phyloP scores from a whole-genome alignment of 2,113 vertebrate species.

The Coptodon rendalli region DNA sequence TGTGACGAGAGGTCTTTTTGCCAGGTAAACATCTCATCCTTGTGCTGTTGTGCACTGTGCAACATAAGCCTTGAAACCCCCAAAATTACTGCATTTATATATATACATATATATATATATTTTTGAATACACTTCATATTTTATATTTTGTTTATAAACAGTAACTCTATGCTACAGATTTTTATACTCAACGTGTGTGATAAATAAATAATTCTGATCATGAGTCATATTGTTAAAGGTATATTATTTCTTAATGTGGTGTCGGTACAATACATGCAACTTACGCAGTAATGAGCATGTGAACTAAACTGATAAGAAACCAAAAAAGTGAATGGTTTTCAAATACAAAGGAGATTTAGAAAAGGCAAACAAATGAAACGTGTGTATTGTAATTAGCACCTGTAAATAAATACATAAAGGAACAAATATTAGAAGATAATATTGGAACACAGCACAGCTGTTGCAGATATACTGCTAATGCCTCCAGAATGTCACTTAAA shows the following conservation, averaged over 20 bases:
- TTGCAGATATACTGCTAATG: neutral
- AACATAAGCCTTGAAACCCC: neutral
- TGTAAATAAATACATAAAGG: neutral
- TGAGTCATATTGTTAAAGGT: neutral
- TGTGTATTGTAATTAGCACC: neutral
- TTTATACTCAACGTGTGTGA: slow-evolving; percentile 19
- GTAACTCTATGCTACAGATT: neutral
- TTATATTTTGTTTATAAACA: slow-evolving; percentile 38
- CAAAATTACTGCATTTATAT: neutral
- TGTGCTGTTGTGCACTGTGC: neutral
- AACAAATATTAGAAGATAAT: neutral
- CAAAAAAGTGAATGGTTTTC: neutral
- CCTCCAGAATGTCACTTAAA: neutral
- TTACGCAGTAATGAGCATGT: neutral
- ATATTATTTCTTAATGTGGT: neutral
- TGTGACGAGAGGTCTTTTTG: neutral
- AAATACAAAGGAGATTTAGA: neutral
- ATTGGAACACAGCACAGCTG: neutral
- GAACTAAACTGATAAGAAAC: neutral
- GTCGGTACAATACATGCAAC: neutral
- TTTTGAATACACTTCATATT: slow-evolving; percentile 7
- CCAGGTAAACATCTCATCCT: neutral
- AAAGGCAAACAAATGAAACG: neutral
- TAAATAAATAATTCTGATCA: slow-evolving; percentile 50
- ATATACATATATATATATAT: neutral